These are phyloP conservation scores for Hydrocynus forskahlii DNA, from an alignment of 2,797 vertebrate species.

Conservation along the genomic window DNA sequence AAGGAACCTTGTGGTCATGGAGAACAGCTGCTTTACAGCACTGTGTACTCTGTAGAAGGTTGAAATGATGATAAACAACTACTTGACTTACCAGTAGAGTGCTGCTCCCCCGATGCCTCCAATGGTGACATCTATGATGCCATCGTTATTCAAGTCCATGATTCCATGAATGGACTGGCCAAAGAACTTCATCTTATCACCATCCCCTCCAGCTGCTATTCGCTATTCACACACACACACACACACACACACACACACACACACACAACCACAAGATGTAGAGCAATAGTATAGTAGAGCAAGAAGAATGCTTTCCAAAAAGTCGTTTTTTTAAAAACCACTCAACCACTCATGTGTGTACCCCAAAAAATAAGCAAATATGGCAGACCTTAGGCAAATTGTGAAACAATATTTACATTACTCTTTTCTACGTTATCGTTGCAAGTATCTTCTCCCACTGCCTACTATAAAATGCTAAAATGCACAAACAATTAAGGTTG, in stretches of 20 bases:
- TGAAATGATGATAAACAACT: no score
- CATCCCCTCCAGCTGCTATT: constrained; percentile 88
- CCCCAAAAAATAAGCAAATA: no score
- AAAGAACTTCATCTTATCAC: constrained; percentile 91
- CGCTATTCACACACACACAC: constrained; percentile 61
- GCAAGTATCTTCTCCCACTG: neutral
- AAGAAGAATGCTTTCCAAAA: no score
- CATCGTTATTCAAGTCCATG: constrained; percentile 94
- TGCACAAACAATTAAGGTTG: neutral
- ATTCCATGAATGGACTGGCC: constrained; percentile 95
- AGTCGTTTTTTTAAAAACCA: no score
- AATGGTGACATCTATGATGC: constrained; percentile 92
- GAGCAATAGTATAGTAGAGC: no score
- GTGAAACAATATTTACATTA: no score
- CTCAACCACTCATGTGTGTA: no score
- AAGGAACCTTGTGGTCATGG: no score
- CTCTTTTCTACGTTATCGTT: no score
- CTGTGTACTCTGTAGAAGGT: no score
- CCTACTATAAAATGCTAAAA: neutral
- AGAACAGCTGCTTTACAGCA: no score
- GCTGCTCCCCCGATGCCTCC: constrained; percentile 95
- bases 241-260: constrained; percentile 26
- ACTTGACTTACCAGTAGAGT: constrained; percentile 88
- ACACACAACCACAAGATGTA: constrained; percentile 6
- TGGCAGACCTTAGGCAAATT: no score